Percentiles rank a stretch among this genome's conserved stretches.
Evolutionary conservation across 2,113 vertebrate species (phyloP).

Genomic region (Rhodinocichla rosea): DNA sequence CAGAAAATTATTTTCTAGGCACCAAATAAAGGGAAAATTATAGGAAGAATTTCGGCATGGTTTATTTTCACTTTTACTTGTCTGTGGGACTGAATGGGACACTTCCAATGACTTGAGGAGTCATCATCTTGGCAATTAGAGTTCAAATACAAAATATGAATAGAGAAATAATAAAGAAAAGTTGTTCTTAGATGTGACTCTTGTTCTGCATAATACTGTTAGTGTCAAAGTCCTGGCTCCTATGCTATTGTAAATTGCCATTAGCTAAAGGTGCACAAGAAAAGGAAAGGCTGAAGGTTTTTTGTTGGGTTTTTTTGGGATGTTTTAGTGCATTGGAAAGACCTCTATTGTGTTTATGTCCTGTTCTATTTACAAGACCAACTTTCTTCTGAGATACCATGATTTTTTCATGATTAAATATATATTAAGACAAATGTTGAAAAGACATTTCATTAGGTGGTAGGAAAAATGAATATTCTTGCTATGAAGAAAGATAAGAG

Average conservation of each 20-base stretch:
- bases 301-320: rapidly evolving
- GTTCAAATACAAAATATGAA: slow-evolving; percentile 31
- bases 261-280: neutral
- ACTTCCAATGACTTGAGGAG: slow-evolving; percentile 9
- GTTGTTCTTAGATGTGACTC: slow-evolving; percentile 32
- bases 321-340: neutral
- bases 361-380: neutral
- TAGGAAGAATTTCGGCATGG: neutral
- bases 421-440: neutral
- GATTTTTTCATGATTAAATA: slow-evolving; percentile 23
- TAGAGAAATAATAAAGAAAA: slow-evolving; percentile 8
- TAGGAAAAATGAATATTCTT: neutral
- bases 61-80: slow-evolving; percentile 46
- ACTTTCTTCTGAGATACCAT: neutral
- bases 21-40: neutral
- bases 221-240: slow-evolving; percentile 34
- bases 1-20: neutral
- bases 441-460: neutral
- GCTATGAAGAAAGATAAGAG: neutral
- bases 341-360: neutral
- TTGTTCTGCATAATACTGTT: slow-evolving; percentile 9
- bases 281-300: neutral
- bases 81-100: neutral
- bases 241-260: neutral
- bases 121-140: slow-evolving; percentile 10